These are phyloP conservation scores for Silurus asotus DNA, from an alignment of 2,113 vertebrate genomes.

Conservation along the genomic window DNA sequence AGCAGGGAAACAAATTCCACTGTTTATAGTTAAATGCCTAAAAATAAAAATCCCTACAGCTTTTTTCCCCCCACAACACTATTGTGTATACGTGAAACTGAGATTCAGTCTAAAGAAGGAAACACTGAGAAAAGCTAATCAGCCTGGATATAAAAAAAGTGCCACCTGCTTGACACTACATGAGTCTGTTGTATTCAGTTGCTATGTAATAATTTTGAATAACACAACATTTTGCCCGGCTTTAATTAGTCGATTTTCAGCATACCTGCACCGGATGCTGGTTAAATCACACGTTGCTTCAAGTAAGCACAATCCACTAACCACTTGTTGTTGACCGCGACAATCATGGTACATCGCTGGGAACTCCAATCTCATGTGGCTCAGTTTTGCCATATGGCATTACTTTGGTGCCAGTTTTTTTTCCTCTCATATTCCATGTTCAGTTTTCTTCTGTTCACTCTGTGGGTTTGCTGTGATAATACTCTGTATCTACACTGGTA, in stretches of 20 bases:
- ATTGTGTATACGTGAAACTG: neutral
- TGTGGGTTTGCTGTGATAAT: neutral
- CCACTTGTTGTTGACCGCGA: neutral
- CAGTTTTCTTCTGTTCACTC: neutral
- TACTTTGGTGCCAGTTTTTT: neutral
- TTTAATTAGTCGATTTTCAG: neutral
- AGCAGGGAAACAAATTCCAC: neutral
- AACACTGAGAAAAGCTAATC: neutral
- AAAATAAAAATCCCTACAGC: neutral
- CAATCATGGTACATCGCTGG: neutral
- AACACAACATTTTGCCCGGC: neutral
- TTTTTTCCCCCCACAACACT: neutral
- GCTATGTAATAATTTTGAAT: constrained; percentile 22
- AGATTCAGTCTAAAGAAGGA: neutral
- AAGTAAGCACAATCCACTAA: constrained; percentile 3
- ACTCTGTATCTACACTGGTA: neutral
- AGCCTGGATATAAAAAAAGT: neutral
- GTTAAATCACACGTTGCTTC: constrained; percentile 26
- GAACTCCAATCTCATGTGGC: neutral
- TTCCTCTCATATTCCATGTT: neutral
- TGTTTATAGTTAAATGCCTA: neutral
- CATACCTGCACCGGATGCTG: neutral
- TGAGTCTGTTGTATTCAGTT: constrained; percentile 16
- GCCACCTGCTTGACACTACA: neutral
- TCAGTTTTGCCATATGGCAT: neutral